Conservation (phyloP, 2,888 invertebrate genomes). For the Alcis repandata region DNA sequence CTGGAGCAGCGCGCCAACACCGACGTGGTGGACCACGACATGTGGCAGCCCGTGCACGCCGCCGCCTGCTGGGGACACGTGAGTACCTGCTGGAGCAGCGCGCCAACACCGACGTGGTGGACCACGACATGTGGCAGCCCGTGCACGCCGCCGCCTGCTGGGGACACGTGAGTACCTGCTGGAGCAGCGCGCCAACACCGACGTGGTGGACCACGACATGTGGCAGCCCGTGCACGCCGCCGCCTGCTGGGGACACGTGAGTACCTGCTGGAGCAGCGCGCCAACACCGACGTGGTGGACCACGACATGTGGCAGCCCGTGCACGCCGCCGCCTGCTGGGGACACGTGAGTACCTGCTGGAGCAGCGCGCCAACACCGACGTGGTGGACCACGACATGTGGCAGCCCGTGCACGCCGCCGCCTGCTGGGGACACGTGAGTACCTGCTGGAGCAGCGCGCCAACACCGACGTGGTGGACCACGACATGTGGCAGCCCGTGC, state of each 20-base stretch:
- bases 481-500: constrained; percentile 99
- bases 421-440: constrained; percentile 99
- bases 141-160: constrained; percentile 99
- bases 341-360: constrained; percentile 96
- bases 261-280: constrained; percentile 93
- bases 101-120: constrained; percentile 89
- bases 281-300: constrained; percentile 91
- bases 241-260: constrained; percentile 99
- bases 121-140: constrained; percentile 98
- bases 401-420: constrained; percentile 99
- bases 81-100: constrained; percentile 94
- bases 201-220: constrained; percentile 96
- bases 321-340: constrained; percentile 99
- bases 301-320: constrained; percentile 99
- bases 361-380: constrained; percentile 90
- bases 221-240: constrained; percentile 99
- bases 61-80: constrained; percentile 99
- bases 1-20: constrained; percentile 91
- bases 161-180: constrained; percentile 97
- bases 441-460: constrained; percentile 92
- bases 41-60: constrained; percentile 99
- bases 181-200: constrained; percentile 90
- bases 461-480: constrained; percentile 92
- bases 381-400: constrained; percentile 97
- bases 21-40: constrained; percentile 96